Evolutionary conservation across 2,888 invertebrate species (phyloP), one percentile per base, ranked within the genome.

Genomic region (Melolontha melolontha): DNA sequence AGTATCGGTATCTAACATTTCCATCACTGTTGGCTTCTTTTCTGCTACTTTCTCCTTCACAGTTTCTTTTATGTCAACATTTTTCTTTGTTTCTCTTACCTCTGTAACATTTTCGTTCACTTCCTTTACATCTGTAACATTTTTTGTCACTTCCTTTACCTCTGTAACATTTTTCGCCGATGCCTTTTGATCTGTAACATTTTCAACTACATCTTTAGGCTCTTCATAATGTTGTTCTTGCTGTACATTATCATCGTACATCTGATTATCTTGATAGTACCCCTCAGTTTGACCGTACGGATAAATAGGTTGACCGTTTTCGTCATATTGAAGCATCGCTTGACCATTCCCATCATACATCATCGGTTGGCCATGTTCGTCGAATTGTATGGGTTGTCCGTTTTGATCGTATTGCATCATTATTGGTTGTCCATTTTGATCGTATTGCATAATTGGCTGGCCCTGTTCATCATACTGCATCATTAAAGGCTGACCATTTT

Each of bases 1-100:
- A 5, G 81, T 80, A 69, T 83, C 83, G 0, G 83, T 83, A 69
- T 83, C 83, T 50, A 83, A 73, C 73, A 83, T 77, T 27, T 82
- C 79, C 73, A 82, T 73, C 8, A 83, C 78, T 66, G 81, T 81
- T 14, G 47, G 27, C 29, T 62, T 63, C 40, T 42, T 62, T 12
- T 68, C 64, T 22, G 47, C 5, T 27, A 10, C 8, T 10, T 34
- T 34, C 10, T 34, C 34, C 10, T 34, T 34, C 6, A 68, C 62
- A 59, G 69, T 54, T 42, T 66, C 51, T 57, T 69, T 70, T 49
- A 68, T 68, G 41, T 64, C 54, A 5, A 69, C 71, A 41, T 63
- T 54, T 40, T 67, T 49, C 10, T 22, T 52, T 14, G 42, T 44
- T 42, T 22, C 34, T 44, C 44, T 11, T 54, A 11, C 10, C 14